These are phyloP conservation scores for Psittacus erithacus DNA, from an alignment of 2,113 vertebrate species.

Conservation along the genomic window DNA sequence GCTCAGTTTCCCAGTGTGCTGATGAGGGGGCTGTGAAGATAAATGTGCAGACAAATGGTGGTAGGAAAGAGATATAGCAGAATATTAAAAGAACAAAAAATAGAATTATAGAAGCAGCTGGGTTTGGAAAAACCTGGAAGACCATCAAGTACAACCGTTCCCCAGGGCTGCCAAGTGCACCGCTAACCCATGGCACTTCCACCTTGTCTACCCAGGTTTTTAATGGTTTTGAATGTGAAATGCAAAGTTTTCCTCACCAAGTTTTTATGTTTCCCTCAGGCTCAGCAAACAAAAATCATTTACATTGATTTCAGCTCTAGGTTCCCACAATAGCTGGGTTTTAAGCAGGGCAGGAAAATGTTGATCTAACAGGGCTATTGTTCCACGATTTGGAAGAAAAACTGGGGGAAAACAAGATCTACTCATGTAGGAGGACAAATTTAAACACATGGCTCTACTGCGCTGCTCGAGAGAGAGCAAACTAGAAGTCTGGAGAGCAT, in stretches of 20 bases:
- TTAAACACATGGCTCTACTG: background rate
- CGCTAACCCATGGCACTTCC: background rate
- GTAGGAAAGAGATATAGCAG: background rate
- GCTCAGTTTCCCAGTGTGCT: background rate
- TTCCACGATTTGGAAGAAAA: background rate
- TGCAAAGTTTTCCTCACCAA: background rate
- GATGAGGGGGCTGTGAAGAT: background rate
- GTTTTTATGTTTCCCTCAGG: background rate
- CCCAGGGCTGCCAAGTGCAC: background rate
- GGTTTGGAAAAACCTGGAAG: background rate
- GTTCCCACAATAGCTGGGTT: background rate
- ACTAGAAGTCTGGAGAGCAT: background rate
- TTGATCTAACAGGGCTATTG: background rate
- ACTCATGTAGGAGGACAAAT: background rate
- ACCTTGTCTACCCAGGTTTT: background rate
- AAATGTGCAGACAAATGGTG: background rate
- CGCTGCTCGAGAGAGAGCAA: background rate
- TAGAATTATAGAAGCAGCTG: background rate
- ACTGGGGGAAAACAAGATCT: background rate
- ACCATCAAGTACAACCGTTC: background rate
- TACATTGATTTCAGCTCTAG: background rate
- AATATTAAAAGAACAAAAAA: background rate
- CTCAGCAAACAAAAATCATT: background rate
- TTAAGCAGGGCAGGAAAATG: background rate
- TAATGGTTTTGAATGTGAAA: background rate